A percentile compares a stretch with the other conserved stretches of the same genome.
Evolutionary conservation across 2,797 vertebrate genomes (phyloP).

Genomic region (Choloepus didactylus): DNA sequence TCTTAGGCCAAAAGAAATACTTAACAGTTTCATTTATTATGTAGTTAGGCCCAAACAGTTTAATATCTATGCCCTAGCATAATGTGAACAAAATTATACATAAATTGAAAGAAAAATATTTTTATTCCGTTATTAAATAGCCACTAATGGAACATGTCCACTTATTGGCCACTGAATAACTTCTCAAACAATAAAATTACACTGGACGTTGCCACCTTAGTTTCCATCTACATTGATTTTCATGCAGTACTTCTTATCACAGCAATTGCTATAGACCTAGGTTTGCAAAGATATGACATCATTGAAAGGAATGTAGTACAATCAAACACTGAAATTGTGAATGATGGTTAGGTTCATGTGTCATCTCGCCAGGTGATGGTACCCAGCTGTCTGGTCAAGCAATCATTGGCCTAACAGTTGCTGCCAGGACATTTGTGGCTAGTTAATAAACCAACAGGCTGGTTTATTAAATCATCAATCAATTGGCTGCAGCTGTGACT

Average conservation of each 20-base stretch:
- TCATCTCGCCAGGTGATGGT: too few species aligned
- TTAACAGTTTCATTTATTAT: not conserved
- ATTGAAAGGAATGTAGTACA: not conserved
- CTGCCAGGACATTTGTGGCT: too few species aligned
- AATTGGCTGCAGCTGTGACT: too few species aligned
- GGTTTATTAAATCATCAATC: too few species aligned
- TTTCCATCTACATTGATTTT: constrained; percentile 3
- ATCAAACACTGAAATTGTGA: not conserved
- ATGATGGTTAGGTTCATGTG: too few species aligned
- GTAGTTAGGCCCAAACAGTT: not conserved
- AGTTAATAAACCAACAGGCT: too few species aligned
- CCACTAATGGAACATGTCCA: not conserved
- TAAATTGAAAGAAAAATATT: not conserved
- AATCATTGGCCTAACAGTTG: too few species aligned
- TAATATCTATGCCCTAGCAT: not conserved
- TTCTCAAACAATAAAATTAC: not conserved
- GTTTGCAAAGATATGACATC: not conserved
- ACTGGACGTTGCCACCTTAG: not conserved
- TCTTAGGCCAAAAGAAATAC: not conserved
- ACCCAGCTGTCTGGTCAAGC: too few species aligned
- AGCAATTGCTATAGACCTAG: not conserved
- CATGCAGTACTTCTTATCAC: not conserved
- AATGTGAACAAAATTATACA: not conserved
- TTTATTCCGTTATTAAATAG: not conserved
- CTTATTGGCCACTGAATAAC: not conserved